A percentile compares a stretch with the other conserved stretches of the same genome.
These are phyloP conservation scores for Hafferia zeledoni DNA, from an alignment of 2,797 vertebrate genomes.

Conservation along the genomic window DNA sequence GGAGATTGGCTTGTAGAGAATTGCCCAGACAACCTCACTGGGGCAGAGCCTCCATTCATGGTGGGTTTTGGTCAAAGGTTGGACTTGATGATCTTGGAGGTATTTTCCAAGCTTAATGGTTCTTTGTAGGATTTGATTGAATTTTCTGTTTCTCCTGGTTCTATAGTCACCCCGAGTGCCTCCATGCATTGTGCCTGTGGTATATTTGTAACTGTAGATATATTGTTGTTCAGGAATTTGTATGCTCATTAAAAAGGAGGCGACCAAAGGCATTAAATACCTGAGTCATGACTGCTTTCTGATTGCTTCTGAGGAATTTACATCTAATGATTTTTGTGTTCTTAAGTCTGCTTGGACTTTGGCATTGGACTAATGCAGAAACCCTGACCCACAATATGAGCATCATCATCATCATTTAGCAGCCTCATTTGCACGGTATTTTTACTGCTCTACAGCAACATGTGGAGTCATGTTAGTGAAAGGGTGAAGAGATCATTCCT, in stretches of 20 bases:
- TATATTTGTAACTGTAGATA: neutral
- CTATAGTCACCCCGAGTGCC: neutral
- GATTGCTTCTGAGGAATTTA: neutral
- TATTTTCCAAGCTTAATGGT: neutral
- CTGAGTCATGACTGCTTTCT: neutral
- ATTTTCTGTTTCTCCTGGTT: neutral
- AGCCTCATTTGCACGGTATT: neutral
- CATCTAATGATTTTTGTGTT: neutral
- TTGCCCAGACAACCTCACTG: neutral
- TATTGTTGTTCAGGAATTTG: rapidly evolving
- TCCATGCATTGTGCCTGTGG: neutral
- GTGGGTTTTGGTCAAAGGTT: neutral
- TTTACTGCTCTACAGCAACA: neutral
- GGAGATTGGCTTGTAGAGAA: neutral
- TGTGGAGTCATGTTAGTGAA: neutral
- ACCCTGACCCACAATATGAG: neutral
- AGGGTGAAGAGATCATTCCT: neutral
- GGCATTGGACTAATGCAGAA: neutral
- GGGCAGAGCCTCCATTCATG: neutral
- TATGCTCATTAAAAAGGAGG: neutral
- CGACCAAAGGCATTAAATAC: neutral
- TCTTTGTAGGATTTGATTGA: neutral
- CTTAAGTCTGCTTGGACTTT: neutral
- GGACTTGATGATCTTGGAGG: neutral
- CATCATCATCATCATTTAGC: neutral